Percentiles rank a stretch among this genome's conserved stretches.
phyloP scores from a whole-genome alignment of 2,797 vertebrate genomes.

The Takifugu rubripes region DNA sequence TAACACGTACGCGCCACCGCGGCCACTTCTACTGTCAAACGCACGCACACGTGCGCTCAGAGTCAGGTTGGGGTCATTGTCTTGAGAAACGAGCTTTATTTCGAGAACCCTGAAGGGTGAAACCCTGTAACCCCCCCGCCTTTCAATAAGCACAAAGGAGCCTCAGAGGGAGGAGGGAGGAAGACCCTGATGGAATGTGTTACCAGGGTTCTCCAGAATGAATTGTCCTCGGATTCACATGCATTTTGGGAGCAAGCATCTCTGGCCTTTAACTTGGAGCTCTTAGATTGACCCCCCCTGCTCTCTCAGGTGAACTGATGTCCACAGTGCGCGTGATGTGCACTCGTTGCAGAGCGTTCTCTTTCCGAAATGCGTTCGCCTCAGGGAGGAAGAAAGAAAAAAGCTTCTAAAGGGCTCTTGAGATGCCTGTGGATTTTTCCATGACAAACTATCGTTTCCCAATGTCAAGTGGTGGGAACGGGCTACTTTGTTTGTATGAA shows the following conservation, averaged over 20 bases:
- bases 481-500: conserved; percentile 72
- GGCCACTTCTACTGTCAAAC: background rate
- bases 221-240: conserved; percentile 46
- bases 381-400: conserved; percentile 18
- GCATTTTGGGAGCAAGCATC: conserved; percentile 11
- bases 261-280: background rate
- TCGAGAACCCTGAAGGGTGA: conserved; percentile 70
- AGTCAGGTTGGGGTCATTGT: conserved; percentile 69
- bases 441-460: conserved; percentile 71
- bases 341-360: conserved; percentile 15
- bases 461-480: conserved; percentile 67
- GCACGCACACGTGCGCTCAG: conserved; percentile 10
- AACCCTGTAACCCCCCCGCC: conserved; percentile 73
- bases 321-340: conserved; percentile 7
- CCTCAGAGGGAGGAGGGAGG: conserved; percentile 58
- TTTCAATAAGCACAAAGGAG: conserved; percentile 71
- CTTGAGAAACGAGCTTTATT: conserved; percentile 58
- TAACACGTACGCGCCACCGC: background rate
- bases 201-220: conserved; percentile 60
- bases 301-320: conserved; percentile 14
- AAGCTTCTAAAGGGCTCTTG: conserved; percentile 55
- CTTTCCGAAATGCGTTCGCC: background rate
- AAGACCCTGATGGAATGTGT: conserved; percentile 65
- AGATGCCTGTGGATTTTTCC: conserved; percentile 72
- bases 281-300: background rate